These are phyloP conservation scores for Hypothenemus hampei DNA, from an alignment of 1,140 invertebrate genomes.

Conservation along the genomic window DNA sequence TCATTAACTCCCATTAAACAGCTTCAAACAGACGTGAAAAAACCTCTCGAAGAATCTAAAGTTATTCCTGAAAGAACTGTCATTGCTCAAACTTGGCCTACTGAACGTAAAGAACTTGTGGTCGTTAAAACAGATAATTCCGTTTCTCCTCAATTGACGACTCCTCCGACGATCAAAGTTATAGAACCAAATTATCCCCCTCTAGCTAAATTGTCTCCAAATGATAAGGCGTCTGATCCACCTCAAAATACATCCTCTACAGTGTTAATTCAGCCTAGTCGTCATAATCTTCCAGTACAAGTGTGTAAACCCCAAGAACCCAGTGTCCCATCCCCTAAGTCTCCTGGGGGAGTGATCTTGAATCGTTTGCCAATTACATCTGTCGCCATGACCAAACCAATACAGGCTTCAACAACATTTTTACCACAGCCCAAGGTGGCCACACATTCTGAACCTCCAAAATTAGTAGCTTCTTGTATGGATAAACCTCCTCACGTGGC, in stretches of 20 bases:
- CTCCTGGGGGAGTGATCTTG: constrained; percentile 22
- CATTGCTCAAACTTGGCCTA: constrained; percentile 50
- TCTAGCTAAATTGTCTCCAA: constrained; percentile 24
- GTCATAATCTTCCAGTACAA: constrained; percentile 34
- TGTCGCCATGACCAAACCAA: constrained; percentile 52
- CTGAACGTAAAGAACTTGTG: constrained; percentile 31
- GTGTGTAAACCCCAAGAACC: constrained; percentile 18
- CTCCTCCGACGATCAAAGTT: constrained; percentile 44
- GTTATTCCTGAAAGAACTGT: constrained; percentile 30
- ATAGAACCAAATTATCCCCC: constrained; percentile 28
- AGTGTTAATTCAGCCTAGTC: constrained; percentile 15
- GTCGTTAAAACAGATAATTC: constrained; percentile 8
- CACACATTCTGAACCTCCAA: constrained; percentile 34
- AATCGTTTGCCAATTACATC: constrained; percentile 50
- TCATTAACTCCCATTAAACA: constrained; percentile 42
- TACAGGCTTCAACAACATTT: constrained; percentile 48
- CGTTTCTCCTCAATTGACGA: constrained; percentile 5
- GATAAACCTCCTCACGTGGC: constrained; percentile 33
- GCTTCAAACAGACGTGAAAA: neutral
- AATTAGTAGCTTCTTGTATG: constrained; percentile 25
- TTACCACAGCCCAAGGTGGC: constrained; percentile 47
- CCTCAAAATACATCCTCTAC: neutral
- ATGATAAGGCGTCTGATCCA: neutral
- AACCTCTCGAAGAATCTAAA: neutral
- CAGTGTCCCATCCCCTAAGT: constrained; percentile 26